Percentiles rank a stretch among this genome's conserved stretches.
Evolutionary conservation across 2,797 vertebrate species (phyloP).

Genomic region (Heteromormyrus szaboi): DNA sequence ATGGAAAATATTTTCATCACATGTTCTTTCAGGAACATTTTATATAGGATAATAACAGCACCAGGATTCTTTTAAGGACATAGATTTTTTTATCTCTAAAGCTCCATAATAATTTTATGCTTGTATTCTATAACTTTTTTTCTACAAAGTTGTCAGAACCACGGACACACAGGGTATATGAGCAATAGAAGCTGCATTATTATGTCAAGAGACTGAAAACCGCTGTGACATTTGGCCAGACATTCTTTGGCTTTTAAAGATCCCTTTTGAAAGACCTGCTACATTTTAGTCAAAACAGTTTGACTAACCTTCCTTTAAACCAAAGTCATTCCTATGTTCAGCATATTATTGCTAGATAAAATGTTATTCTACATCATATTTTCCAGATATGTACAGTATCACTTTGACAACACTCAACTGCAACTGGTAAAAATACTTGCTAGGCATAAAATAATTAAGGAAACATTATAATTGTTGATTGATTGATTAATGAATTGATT

Average conservation of each 20-base stretch:
- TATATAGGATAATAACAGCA: not conserved
- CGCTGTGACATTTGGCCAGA: not conserved
- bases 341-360: not conserved
- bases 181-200: not conserved
- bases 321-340: not conserved
- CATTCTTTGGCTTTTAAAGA: not conserved
- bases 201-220: not conserved
- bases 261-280: not conserved
- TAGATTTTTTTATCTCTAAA: not conserved
- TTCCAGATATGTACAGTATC: not conserved
- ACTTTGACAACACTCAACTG: not conserved
- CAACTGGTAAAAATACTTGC: not conserved
- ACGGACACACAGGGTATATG: not conserved
- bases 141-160: not conserved
- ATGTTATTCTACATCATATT: not conserved
- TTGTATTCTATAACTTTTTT: not conserved
- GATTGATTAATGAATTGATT: not conserved
- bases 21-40: not conserved
- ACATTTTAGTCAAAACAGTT: constrained; percentile 1
- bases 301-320: not conserved
- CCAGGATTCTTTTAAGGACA: not conserved
- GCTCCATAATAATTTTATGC: not conserved
- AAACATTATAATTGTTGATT: not conserved
- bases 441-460: not conserved
- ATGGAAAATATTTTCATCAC: not conserved